Evolutionary conservation across 2,797 vertebrate genomes (phyloP).

Genomic region (Microctenopoma stevenorrisi): DNA sequence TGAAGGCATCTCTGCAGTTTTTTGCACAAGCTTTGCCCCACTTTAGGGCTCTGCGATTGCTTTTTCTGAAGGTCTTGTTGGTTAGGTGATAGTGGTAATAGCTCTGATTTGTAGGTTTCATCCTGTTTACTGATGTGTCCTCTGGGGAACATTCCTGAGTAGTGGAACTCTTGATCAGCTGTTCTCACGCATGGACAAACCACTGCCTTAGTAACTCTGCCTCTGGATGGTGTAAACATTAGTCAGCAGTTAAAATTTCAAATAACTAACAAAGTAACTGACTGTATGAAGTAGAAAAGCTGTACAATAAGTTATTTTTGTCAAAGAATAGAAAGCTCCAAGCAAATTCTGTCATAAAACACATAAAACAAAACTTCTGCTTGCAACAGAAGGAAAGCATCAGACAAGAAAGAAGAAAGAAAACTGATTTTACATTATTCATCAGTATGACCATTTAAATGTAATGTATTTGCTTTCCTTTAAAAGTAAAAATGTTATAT

Average conservation of each 20-base stretch:
- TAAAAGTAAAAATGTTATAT: too few species aligned
- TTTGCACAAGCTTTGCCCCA: constrained; percentile 68
- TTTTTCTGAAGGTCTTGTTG: constrained; percentile 79
- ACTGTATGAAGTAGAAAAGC: constrained; percentile 16
- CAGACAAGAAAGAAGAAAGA: not conserved
- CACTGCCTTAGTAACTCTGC: constrained; percentile 24
- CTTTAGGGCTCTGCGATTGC: constrained; percentile 78
- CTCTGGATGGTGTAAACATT: constrained; percentile 36
- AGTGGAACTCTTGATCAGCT: constrained; percentile 42
- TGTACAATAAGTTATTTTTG: constrained; percentile 14
- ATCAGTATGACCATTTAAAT: too few species aligned
- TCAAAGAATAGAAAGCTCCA: constrained; percentile 10
- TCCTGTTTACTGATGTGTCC: constrained; percentile 82
- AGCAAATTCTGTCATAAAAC: not conserved
- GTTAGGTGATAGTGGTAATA: constrained; percentile 73
- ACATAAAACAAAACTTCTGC: too few species aligned
- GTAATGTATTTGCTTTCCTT: not conserved
- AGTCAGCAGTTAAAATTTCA: constrained; percentile 38
- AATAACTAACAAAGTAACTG: constrained; percentile 18
- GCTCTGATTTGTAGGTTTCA: constrained; percentile 74
- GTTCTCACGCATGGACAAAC: constrained; percentile 45
- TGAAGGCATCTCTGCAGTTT: constrained; percentile 87
- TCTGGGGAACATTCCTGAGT: constrained; percentile 85
- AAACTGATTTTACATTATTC: too few species aligned
- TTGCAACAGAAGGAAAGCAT: not conserved